phyloP scores from a whole-genome alignment of 2,888 invertebrate genomes.

The Dendrolimus houi region DNA sequence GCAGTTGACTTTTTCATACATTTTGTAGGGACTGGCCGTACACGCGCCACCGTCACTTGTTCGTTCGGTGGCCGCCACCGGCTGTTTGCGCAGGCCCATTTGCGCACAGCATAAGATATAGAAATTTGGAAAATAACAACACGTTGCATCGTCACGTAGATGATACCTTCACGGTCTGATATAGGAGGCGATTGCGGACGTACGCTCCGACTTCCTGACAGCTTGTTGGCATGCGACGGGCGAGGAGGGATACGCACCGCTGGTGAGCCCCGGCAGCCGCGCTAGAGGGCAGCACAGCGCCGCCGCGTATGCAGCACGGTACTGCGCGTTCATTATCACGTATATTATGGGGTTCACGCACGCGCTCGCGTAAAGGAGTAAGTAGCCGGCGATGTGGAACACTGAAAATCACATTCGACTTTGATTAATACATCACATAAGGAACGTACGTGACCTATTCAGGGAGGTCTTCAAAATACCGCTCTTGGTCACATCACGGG shows the following conservation, averaged over 20 bases:
- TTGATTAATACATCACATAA: not conserved
- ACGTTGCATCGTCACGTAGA: conserved; percentile 19
- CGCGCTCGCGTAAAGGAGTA: conserved; percentile 90
- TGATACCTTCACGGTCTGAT: conserved; percentile 66
- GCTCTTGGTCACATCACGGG: too few relatives aligned
- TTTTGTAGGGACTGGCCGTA: too few relatives aligned
- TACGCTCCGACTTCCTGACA: conserved; percentile 47
- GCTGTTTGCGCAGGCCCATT: too few relatives aligned
- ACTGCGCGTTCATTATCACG: conserved; percentile 96
- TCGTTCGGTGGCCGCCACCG: too few relatives aligned
- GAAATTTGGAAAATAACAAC: conserved; percentile 5
- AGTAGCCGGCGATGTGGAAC: conserved; percentile 87
- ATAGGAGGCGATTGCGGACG: conserved; percentile 56
- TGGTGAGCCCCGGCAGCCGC: conserved; percentile 75
- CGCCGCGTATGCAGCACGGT: conserved; percentile 91
- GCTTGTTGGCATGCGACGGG: conserved; percentile 47
- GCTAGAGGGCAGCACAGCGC: conserved; percentile 82
- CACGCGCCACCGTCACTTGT: too few relatives aligned
- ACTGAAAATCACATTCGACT: conserved; percentile 66
- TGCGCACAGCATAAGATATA: too few relatives aligned
- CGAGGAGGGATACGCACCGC: conserved; percentile 75
- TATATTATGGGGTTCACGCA: conserved; percentile 96
- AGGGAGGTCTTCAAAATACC: too few relatives aligned
- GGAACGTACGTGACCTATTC: too few relatives aligned
- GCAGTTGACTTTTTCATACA: too few relatives aligned